Evolutionary conservation across 1,140 invertebrate genomes (phyloP).

Genomic region (Gonatopus flavifemur): DNA sequence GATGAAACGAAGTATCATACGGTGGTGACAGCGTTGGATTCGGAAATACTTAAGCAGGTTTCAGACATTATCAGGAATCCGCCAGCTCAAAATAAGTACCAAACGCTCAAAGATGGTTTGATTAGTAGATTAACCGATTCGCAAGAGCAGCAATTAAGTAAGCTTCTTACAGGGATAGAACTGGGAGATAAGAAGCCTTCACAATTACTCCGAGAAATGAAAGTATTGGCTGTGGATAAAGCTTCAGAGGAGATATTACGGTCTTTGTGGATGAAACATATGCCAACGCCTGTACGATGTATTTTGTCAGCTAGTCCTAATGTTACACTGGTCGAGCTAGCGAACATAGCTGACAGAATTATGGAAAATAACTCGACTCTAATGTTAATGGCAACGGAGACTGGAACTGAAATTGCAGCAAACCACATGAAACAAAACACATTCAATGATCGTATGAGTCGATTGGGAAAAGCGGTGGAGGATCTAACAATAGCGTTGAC

Average conservation of each 20-base stretch:
- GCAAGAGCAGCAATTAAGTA: slow-evolving; percentile 6
- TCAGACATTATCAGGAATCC: slow-evolving; percentile 11
- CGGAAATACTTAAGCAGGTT: background rate
- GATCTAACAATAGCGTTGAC: background rate
- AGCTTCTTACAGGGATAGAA: background rate
- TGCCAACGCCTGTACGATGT: slow-evolving; percentile 2
- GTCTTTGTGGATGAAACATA: slow-evolving; percentile 18
- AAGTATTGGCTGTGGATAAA: slow-evolving; percentile 9
- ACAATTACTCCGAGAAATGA: slow-evolving; percentile 24
- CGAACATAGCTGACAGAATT: slow-evolving; percentile 15
- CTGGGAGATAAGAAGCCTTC: slow-evolving; percentile 25
- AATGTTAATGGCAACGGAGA: background rate
- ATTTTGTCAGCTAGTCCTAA: slow-evolving; percentile 2
- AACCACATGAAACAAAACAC: background rate
- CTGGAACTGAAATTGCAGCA: background rate
- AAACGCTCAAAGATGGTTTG: slow-evolving; percentile 11
- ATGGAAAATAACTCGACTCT: background rate
- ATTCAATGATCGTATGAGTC: background rate
- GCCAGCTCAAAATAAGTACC: slow-evolving; percentile 14
- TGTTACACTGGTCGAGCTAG: slow-evolving; percentile 4
- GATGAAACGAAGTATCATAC: slow-evolving; percentile 25
- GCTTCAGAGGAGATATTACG: slow-evolving; percentile 19
- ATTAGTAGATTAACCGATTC: slow-evolving; percentile 11
- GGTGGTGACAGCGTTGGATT: slow-evolving; percentile 14
- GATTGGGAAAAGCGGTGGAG: background rate